Evolutionary conservation across 2,113 vertebrate species (phyloP).

Genomic region (Zosterops borbonicus): DNA sequence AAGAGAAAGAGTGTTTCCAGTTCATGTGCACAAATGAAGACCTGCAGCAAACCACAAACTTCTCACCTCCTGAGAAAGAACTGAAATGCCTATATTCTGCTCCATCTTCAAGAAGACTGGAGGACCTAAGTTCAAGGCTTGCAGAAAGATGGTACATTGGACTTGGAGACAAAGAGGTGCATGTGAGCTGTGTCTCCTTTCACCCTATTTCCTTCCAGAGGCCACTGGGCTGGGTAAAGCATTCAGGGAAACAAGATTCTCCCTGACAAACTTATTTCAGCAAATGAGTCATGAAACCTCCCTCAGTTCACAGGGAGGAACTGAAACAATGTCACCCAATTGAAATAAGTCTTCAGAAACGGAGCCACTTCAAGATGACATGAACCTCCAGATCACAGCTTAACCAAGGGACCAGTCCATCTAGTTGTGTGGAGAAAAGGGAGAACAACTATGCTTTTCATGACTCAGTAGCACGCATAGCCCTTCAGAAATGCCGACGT

Average conservation of each 20-base stretch:
- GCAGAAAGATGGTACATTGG: not conserved
- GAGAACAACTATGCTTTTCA: not conserved
- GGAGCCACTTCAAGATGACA: not conserved
- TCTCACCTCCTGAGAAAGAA: not conserved
- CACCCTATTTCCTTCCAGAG: not conserved
- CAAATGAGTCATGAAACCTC: not conserved
- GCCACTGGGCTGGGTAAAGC: not conserved
- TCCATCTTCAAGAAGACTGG: not conserved
- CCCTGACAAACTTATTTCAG: not conserved
- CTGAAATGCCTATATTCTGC: not conserved
- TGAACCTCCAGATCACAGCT: not conserved
- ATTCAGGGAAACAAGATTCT: not conserved
- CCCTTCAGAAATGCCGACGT: not conserved
- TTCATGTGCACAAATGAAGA: accelerated
- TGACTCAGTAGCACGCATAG: not conserved
- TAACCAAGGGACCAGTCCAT: not conserved
- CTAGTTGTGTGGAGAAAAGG: not conserved
- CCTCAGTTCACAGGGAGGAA: not conserved
- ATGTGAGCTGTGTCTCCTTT: not conserved
- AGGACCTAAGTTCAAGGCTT: not conserved
- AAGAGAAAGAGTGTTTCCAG: not conserved
- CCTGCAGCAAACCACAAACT: not conserved
- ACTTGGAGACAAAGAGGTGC: not conserved
- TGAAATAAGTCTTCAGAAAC: not conserved
- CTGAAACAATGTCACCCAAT: not conserved